These are phyloP conservation scores for Drosophila stalkeri DNA, from an alignment of 2,888 invertebrate species.

Conservation along the genomic window DNA sequence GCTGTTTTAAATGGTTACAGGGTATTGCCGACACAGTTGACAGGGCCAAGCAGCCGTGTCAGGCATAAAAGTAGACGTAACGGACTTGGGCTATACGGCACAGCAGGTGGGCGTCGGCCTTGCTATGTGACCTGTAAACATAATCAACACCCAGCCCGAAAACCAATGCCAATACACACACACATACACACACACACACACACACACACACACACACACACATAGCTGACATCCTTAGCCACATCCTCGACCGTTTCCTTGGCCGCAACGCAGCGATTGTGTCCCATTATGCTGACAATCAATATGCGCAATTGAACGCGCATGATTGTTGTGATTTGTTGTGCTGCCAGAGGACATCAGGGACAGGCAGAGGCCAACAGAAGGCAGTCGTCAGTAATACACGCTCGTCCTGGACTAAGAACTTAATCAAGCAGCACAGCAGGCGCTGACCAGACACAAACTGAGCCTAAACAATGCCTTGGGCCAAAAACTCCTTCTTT, in stretches of 20 bases:
- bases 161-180: slow-evolving; percentile 13
- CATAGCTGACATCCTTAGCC: slow-evolving; percentile 31
- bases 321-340: slow-evolving; percentile 74
- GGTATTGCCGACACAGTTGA: slow-evolving; percentile 32
- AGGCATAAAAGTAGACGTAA: slow-evolving; percentile 57
- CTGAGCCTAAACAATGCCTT: slow-evolving; percentile 25
- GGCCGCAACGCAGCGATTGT: slow-evolving; percentile 42
- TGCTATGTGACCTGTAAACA: slow-evolving; percentile 72
- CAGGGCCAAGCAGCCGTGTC: slow-evolving; percentile 59
- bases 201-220: not conserved
- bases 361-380: not conserved
- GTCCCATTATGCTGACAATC: slow-evolving; percentile 73
- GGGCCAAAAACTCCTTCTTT: slow-evolving; percentile 3
- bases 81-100: slow-evolving; percentile 30
- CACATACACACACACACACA: not conserved
- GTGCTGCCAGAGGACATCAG: slow-evolving; percentile 18
- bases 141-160: slow-evolving; percentile 66
- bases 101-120: slow-evolving; percentile 45
- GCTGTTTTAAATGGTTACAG: slow-evolving; percentile 3
- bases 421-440: slow-evolving; percentile 54
- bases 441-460: slow-evolving; percentile 32
- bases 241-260: slow-evolving; percentile 37
- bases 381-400: slow-evolving; percentile 8
- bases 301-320: slow-evolving; percentile 78
- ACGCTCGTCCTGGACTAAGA: slow-evolving; percentile 1